Conservation (phyloP, 2,113 vertebrate species). For the Aspidoscelis tigris region DNA sequence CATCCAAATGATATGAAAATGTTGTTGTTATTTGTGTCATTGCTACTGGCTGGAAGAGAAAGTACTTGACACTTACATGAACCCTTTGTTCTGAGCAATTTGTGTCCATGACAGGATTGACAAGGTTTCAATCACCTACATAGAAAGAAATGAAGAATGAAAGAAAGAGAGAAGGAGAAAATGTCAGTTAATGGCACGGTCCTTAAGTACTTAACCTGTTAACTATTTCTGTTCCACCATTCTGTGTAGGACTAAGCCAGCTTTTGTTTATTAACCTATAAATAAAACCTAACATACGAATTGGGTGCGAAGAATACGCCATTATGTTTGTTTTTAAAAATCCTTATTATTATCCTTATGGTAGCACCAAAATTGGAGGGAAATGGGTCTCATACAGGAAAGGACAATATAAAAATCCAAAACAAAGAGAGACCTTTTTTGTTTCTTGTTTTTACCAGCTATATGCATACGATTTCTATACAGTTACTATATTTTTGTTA, state of each 20-base stretch:
- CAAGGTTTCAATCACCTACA: constrained; percentile 85
- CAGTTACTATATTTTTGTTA: too few species aligned
- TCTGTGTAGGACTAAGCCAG: neutral
- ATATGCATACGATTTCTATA: too few species aligned
- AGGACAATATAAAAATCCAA: too few species aligned
- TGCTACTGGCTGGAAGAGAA: too few species aligned
- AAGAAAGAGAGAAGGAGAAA: neutral
- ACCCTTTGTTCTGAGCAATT: constrained; percentile 76
- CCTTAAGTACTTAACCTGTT: neutral
- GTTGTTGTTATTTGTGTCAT: neutral
- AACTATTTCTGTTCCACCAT: neutral
- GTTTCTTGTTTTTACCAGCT: too few species aligned
- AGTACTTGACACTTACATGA: constrained; percentile 78
- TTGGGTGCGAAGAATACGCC: too few species aligned
- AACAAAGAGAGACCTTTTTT: too few species aligned
- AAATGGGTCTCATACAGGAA: too few species aligned
- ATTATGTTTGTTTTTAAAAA: too few species aligned
- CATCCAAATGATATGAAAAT: neutral
- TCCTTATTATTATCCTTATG: too few species aligned
- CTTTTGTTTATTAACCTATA: neutral
- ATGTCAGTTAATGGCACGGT: neutral
- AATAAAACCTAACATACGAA: too few species aligned
- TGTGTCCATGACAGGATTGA: constrained; percentile 83
- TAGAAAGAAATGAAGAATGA: neutral
- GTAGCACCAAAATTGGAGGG: too few species aligned